Conservation (phyloP, 2,797 vertebrate genomes). For the Anguilla obscura region DNA sequence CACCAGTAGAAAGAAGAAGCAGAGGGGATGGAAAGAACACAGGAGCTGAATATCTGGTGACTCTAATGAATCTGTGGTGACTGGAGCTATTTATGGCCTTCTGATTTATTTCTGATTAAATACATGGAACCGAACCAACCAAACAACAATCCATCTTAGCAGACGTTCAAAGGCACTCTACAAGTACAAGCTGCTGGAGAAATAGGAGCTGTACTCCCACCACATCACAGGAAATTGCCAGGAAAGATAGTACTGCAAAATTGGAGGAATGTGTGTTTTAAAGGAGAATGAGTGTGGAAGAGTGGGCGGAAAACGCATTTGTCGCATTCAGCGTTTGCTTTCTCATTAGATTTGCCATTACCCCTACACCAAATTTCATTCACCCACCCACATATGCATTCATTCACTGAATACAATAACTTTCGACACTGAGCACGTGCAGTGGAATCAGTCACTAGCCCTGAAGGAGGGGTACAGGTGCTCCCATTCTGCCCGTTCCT, state of each 20-base stretch:
- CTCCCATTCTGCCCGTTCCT: background rate
- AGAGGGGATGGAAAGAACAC: background rate
- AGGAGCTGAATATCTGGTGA: background rate
- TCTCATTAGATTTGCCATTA: background rate
- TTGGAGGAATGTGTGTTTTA: background rate
- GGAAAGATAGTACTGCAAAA: background rate
- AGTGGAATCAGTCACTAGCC: background rate
- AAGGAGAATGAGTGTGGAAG: background rate
- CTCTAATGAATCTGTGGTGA: background rate
- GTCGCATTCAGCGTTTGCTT: background rate
- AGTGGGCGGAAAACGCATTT: background rate
- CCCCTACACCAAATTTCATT: background rate
- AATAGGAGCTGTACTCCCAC: background rate
- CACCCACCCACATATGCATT: too few species aligned
- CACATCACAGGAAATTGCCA: background rate
- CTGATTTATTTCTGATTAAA: background rate
- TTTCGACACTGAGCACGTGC: background rate
- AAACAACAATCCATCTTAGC: background rate
- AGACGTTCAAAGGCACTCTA: background rate
- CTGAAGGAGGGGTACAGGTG: conserved; percentile 37
- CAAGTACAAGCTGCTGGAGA: background rate
- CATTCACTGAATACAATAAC: background rate
- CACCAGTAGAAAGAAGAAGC: background rate
- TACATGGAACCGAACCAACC: background rate
- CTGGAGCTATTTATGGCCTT: background rate